phyloP scores from a whole-genome alignment of 2,797 vertebrate species.

The Coreius guichenoti region DNA sequence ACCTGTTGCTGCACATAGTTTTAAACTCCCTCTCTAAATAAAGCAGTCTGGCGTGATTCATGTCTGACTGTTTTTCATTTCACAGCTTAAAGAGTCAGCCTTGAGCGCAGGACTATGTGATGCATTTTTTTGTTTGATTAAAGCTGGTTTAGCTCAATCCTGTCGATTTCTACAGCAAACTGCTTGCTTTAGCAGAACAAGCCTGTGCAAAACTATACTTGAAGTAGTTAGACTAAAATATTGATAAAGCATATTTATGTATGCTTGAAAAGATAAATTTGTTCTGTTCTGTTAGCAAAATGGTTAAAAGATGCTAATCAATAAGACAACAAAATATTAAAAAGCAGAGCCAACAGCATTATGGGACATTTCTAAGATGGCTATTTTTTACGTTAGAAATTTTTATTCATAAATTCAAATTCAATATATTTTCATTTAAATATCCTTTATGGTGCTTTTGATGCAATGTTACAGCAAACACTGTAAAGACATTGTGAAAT shows the following conservation, averaged over 20 bases:
- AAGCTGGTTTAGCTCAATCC: conserved; percentile 25
- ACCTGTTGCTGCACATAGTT: not conserved
- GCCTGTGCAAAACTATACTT: not conserved
- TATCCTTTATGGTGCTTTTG: not conserved
- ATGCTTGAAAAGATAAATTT: not conserved
- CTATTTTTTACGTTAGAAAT: rapidly evolving
- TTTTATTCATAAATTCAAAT: not conserved
- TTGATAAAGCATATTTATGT: not conserved
- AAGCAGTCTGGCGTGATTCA: not conserved
- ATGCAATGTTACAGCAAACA: not conserved
- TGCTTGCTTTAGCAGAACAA: conserved; percentile 14
- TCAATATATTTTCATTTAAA: not conserved
- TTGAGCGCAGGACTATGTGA: conserved; percentile 39
- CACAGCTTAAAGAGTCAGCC: conserved; percentile 35
- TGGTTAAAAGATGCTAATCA: not conserved
- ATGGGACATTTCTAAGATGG: not conserved
- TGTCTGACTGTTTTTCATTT: conserved; percentile 26
- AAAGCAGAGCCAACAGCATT: not conserved
- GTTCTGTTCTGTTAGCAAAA: not conserved
- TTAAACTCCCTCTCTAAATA: not conserved
- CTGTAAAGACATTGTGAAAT: not conserved
- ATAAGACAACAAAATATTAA: not conserved
- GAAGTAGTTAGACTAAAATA: conserved; percentile 5
- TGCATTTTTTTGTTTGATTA: conserved; percentile 35
- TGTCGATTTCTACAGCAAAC: conserved; percentile 14